Evolutionary conservation across 2,113 vertebrate genomes (phyloP), one percentile per base, ranked within the genome.

Genomic region (Corydoras maculifer): DNA sequence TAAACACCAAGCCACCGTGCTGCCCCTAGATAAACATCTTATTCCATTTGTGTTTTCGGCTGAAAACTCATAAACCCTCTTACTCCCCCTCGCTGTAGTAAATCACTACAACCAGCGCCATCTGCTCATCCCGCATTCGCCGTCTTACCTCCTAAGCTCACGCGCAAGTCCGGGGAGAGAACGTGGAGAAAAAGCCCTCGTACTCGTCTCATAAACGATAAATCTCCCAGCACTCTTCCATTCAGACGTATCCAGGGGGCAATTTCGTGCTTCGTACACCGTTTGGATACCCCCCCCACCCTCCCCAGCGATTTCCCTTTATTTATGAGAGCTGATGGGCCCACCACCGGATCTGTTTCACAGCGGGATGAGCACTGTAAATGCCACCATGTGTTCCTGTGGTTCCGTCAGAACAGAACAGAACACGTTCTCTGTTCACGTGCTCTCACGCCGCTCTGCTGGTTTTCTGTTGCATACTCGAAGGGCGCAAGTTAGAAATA

Each of bases 211-310:
- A 74, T 64, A 62, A 81, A 70, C 69, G 60, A 66, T 68, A 74
- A 74, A 65, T 74, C 65, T 51, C 30, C 18, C 58, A 70, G 73
- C 76, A 62, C 65, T 70, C 57, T 54, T 69, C 50, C 75, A 65
- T 55, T 49, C 74, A 68, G 62, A 78, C 65, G 49, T n/a, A 12
- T 65, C 70, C 73, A 14, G 57, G 62, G 68, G 61, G n/a, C 54
- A 14, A 32, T 73, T 73, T 78, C 31, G 50, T n/a, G 67, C 59
- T 14, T 62, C 55, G 50, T 64, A 58, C 65, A 5, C 14, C 25
- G 60, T 50, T 72, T 63, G 68, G 68, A 82, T 70, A 77, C 69
- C 80, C 82, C 68, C 81, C 78, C 81, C 76, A n/a, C 72, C 71
- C 54, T 51, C 60, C 75, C 80, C 62, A 65, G 75, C 54, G 78